Evolutionary conservation across 2,797 vertebrate species (phyloP).

Genomic region (Cyprinella venusta): DNA sequence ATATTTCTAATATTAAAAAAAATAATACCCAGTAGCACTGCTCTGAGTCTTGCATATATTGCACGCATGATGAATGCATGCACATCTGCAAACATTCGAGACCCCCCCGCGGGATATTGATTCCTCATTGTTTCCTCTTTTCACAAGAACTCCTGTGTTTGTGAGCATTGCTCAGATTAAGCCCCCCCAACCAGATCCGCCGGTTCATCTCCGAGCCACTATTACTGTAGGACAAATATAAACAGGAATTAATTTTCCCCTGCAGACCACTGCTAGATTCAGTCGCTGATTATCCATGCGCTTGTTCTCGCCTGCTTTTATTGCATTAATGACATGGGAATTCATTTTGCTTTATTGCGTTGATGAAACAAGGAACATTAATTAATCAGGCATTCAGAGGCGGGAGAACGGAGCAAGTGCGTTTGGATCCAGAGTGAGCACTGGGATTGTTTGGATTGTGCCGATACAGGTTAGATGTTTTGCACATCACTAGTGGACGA

Average conservation of each 20-base stretch:
- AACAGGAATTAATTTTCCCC: conserved; percentile 47
- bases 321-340: conserved; percentile 69
- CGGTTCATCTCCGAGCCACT: conserved; percentile 29
- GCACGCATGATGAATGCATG: conserved; percentile 21
- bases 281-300: conserved; percentile 53
- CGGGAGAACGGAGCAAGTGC: neutral
- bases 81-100: neutral
- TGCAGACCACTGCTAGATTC: conserved; percentile 49
- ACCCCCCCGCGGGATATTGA: conserved; percentile 20
- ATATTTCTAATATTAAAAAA: neutral
- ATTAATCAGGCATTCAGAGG: conserved; percentile 58
- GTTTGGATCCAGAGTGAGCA: neutral
- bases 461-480: too few species aligned
- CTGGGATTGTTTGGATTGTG: neutral
- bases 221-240: conserved; percentile 48
- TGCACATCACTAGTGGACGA: too few species aligned
- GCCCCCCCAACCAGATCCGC: conserved; percentile 11
- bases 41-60: conserved; percentile 11
- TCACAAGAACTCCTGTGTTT: neutral
- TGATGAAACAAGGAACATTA: conserved; percentile 63
- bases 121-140: conserved; percentile 36
- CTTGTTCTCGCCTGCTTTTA: conserved; percentile 51
- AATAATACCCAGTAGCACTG: neutral
- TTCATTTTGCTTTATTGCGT: conserved; percentile 63
- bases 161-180: conserved; percentile 34